Evolutionary conservation across 2,113 vertebrate genomes (phyloP), one percentile per base, ranked within the genome.

Genomic region (Xenopus borealis): DNA sequence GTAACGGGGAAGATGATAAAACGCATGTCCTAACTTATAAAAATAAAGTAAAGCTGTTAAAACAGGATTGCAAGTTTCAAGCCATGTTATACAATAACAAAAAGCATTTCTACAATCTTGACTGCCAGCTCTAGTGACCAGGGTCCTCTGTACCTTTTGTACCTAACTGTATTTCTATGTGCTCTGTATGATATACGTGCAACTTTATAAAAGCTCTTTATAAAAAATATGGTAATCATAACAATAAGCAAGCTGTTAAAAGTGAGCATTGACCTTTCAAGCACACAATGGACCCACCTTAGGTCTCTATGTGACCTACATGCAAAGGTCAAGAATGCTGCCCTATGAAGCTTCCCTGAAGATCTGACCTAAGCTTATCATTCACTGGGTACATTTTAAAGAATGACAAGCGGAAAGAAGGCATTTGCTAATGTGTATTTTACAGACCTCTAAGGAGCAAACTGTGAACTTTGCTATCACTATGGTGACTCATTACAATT

Each of bases 261-360:
- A 40, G 33, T 40, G 33, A n/a, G 16, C 14, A 55, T n/a, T 40
- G 33, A 20, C 18, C 44, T 9, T 23, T 67, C 40, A 67, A 61
- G 33, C 47, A 69, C 53, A 69, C 47, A 53, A 55, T 62, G 46
- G 53, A 18, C n/a, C 8, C 47, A 63, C 59, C 73, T 55, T 69
- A 63, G 18, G 66, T 76, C 66, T 77, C 67, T 62, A 77, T 70
- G 74, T 70, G 74, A 64, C 74, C 59, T 70, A 62, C 59, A 69
- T 63, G 67, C 46, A 77, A 77, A 70, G 73, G 74, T 70, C 53
- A 77, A 77, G 61, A 77, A 70, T 70, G 74, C 40, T 69, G 61
- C 59, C 74, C 66, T 64, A 63, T 69, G 61, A 69, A n/a, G 67
- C 64, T 50, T 70, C 67, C 66, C 66, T 70, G 19, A 77, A 70